These are phyloP conservation scores for Thereva unica DNA, from an alignment of 2,888 invertebrate species.

Conservation along the genomic window DNA sequence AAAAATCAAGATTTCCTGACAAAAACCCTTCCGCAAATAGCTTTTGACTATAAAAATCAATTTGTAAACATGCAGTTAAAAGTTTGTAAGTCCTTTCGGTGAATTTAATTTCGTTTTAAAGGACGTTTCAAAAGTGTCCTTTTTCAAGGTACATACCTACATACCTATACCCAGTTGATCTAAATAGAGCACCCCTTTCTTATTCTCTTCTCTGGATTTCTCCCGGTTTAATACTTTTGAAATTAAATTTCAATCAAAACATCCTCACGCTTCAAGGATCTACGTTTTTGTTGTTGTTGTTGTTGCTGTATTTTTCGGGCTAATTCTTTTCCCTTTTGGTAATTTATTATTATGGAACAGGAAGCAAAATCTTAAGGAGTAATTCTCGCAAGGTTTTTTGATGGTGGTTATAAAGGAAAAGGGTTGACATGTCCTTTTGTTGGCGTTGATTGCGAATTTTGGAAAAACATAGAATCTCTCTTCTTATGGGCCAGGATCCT, in stretches of 20 bases:
- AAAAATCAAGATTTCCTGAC: no score
- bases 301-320: background rate
- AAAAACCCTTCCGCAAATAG: background rate
- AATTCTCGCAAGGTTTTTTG: background rate
- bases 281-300: no score
- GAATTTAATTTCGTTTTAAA: slow-evolving; percentile 9
- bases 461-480: no score
- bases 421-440: slow-evolving; percentile 6
- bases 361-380: background rate
- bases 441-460: no score
- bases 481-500: background rate
- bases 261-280: slow-evolving; percentile 7
- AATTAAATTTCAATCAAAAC: slow-evolving; percentile 24
- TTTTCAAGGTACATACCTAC: background rate
- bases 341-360: background rate
- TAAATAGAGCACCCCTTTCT: no score
- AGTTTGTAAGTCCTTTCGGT: slow-evolving; percentile 2
- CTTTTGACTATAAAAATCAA: background rate
- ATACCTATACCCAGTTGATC: background rate
- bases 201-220: no score
- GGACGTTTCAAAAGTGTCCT: background rate
- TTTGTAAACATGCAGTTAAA: slow-evolving; percentile 11
- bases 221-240: background rate
- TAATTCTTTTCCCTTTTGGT: slow-evolving; percentile 12
- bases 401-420: background rate